Base-by-base conservation (phyloP, 2,797 vertebrate genomes). In the Psittacula derbiana region DNA sequence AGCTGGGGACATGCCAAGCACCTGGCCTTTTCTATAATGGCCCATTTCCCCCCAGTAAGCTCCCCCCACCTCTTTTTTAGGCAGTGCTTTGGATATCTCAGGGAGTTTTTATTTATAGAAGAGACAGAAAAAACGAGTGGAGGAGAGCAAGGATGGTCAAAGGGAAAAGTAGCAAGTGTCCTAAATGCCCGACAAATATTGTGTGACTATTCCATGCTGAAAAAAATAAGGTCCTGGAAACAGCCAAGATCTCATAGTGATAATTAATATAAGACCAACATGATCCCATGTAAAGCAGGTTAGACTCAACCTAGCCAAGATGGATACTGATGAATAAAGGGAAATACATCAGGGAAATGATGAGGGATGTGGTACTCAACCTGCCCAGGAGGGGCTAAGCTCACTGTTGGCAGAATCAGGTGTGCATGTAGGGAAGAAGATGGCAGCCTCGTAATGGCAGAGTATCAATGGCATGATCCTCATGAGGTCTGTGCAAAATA, bases 1-100 rank as follows among this genome's bases (percentile, higher is more conserved):
- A 95, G 95, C 88, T 97, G 97, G 94, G 97, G 96, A 97, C 88
- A 90, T 86, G 98, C 97, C 97, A 98, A 97, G 93, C 96, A 97
- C 97, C 97, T 98, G 97, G 97, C 90, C 91, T 97, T 90, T 96
- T 98, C 97, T 97, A 66, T 97, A 97, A 97, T 80, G 91, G 95
- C 87, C 93, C 31, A 65, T 94, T 93, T 91, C 65, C 91, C 92
- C 55, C 57, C 47, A 93, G 53, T 49, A 87, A 76, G 80, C 79
- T 93, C 61, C 89, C 92, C 79, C 80, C 74, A 73, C 62, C 91
- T 94, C 89, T 92, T 92, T 96, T 96, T 93, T 80, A 95, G 94
- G 93, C 82, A 96, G 69, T 16, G 12, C 75, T 95, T 80, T 73
- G 80, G 88, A 75, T 90, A 90, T 95, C 87, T 90, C 73, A 62